phyloP scores from a whole-genome alignment of 2,113 vertebrate species.

The Panurus biarmicus region DNA sequence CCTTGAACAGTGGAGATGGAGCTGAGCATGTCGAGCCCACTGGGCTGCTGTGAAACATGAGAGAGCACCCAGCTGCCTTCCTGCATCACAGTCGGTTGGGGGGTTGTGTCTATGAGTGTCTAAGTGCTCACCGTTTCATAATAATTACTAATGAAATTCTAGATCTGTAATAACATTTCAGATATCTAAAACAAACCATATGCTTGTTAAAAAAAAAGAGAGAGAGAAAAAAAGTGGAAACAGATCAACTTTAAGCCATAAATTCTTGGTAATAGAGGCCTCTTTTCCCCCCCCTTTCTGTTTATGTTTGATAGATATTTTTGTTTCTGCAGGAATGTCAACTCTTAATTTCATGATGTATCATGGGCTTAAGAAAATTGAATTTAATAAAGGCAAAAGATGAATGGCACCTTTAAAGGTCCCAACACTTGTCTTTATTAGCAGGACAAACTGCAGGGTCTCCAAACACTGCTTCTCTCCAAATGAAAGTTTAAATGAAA shows the following conservation, averaged over 20 bases:
- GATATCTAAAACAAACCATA: constrained; percentile 77
- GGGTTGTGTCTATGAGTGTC: constrained; percentile 16
- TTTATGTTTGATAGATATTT: constrained; percentile 82
- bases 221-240: constrained; percentile 67
- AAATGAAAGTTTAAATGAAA: constrained; percentile 86
- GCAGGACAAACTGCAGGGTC: constrained; percentile 76
- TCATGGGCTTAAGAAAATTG: constrained; percentile 80
- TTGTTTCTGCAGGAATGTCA: constrained; percentile 82
- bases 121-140: constrained; percentile 67
- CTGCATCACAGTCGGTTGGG: not conserved
- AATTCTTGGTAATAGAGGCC: constrained; percentile 74
- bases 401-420: constrained; percentile 83
- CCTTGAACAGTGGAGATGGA: not conserved
- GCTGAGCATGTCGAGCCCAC: not conserved
- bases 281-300: constrained; percentile 24
- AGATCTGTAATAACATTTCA: constrained; percentile 76
- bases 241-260: constrained; percentile 76
- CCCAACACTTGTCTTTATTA: constrained; percentile 86
- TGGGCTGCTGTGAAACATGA: not conserved
- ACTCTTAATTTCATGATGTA: constrained; percentile 83
- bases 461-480: constrained; percentile 75
- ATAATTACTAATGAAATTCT: constrained; percentile 78
- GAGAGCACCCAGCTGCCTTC: not conserved
- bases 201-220: constrained; percentile 54
- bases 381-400: constrained; percentile 84